Evolutionary conservation across 2,797 vertebrate species (phyloP).

Genomic region (Crocidura indochinensis): DNA sequence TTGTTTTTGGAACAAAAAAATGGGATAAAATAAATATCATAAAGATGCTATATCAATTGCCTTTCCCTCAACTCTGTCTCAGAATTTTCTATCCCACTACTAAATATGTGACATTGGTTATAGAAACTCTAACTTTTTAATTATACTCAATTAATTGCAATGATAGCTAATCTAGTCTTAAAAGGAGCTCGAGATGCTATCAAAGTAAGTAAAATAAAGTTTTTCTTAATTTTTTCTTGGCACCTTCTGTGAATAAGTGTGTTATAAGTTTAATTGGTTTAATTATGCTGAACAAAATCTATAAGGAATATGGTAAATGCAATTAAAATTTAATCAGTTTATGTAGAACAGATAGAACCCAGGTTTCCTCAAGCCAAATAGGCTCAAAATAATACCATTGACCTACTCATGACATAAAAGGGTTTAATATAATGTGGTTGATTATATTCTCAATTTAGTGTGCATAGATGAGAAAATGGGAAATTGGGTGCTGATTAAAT

Average conservation of each 20-base stretch:
- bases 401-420: conserved; percentile 67
- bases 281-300: conserved; percentile 78
- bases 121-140: conserved; percentile 77
- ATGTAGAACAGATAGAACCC: conserved; percentile 74
- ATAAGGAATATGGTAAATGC: conserved; percentile 76
- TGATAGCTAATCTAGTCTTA: conserved; percentile 76
- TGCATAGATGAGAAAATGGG: conserved; percentile 68
- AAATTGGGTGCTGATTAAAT: conserved; percentile 77
- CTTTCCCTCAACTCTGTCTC: conserved; percentile 44
- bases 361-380: conserved; percentile 59
- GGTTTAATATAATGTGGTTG: background rate
- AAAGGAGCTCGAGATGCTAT: conserved; percentile 70
- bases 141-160: conserved; percentile 80
- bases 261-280: conserved; percentile 72
- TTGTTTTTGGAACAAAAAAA: too few relatives aligned
- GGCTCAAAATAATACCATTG: conserved; percentile 63
- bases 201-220: conserved; percentile 75
- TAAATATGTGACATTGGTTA: conserved; percentile 75
- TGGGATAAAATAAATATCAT: conserved; percentile 73
- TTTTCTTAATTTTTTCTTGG: conserved; percentile 73
- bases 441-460: conserved; percentile 54
- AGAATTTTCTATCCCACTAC: background rate
- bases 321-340: conserved; percentile 82
- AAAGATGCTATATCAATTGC: conserved; percentile 74
- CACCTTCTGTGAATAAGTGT: conserved; percentile 61